Percentiles rank a stretch among this genome's conserved stretches.
These are phyloP conservation scores for Nomia melanderi DNA, from an alignment of 1,140 invertebrate species.

Conservation along the genomic window DNA sequence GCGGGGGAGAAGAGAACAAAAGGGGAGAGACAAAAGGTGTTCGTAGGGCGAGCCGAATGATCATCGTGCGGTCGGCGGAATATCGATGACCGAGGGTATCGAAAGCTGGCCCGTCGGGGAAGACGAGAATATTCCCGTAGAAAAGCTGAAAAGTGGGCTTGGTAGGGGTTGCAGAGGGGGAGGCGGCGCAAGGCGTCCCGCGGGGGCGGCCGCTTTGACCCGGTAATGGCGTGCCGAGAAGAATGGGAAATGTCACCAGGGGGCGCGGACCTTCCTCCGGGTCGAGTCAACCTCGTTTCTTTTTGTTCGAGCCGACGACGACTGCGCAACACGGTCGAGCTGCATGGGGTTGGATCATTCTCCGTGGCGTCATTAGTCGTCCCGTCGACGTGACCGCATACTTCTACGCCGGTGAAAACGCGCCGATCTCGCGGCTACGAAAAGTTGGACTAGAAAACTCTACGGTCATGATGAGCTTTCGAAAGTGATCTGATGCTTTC, in stretches of 20 bases:
- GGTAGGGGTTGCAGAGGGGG: slow-evolving; percentile 49
- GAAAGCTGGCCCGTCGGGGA: background rate
- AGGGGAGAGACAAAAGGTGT: no score
- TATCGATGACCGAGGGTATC: slow-evolving; percentile 18
- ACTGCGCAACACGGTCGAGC: slow-evolving; percentile 60
- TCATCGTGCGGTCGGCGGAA: background rate
- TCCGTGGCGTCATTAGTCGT: slow-evolving; percentile 74
- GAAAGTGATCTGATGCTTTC: no score
- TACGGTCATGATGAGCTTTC: no score
- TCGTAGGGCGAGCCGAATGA: background rate
- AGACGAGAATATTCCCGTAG: slow-evolving; percentile 30
- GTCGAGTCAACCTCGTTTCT: slow-evolving; percentile 69
- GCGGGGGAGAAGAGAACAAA: background rate
- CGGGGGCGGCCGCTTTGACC: slow-evolving; percentile 79
- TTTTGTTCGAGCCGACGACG: slow-evolving; percentile 73
- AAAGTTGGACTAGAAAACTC: no score
- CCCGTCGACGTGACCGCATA: slow-evolving; percentile 71
- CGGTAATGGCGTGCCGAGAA: slow-evolving; percentile 79
- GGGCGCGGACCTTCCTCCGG: slow-evolving; percentile 71
- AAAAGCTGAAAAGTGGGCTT: slow-evolving; percentile 69
- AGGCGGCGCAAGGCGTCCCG: slow-evolving; percentile 70
- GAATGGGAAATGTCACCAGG: slow-evolving; percentile 81
- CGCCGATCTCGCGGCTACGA: background rate
- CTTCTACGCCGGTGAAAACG: slow-evolving; percentile 61
- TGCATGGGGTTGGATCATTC: slow-evolving; percentile 75